A percentile compares a stretch with the other conserved stretches of the same genome.
These are phyloP conservation scores for Neosilurus hyrtlii DNA, from an alignment of 2,797 vertebrate species.

Conservation along the genomic window DNA sequence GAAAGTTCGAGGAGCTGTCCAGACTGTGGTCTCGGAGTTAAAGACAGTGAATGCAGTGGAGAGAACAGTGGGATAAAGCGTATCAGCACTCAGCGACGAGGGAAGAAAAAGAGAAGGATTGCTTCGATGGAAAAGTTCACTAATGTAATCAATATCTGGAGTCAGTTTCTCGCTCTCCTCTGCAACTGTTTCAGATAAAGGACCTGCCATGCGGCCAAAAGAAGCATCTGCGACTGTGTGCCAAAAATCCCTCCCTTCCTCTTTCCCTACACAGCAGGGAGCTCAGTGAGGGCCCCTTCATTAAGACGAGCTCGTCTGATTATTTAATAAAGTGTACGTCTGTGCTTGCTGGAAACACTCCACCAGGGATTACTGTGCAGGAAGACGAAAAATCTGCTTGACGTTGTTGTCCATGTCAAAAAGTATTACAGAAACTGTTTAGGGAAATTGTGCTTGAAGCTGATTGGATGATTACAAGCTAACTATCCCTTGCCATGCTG, in stretches of 20 bases:
- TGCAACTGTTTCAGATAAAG: conserved; percentile 43
- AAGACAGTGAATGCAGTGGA: neutral
- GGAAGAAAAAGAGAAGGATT: neutral
- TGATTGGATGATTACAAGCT: neutral
- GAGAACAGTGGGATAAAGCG: neutral
- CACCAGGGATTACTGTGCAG: conserved; percentile 18
- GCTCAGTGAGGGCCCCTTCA: conserved; percentile 29
- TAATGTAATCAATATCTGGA: conserved; percentile 54
- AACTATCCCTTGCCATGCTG: neutral
- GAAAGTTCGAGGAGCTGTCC: conserved; percentile 8
- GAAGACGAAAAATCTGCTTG: conserved; percentile 12
- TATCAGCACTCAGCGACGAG: conserved; percentile 8
- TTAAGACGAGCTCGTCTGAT: conserved; percentile 37
- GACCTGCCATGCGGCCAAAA: conserved; percentile 38
- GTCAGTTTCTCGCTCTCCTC: conserved; percentile 27
- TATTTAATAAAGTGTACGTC: conserved; percentile 39
- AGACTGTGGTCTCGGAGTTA: conserved; percentile 5
- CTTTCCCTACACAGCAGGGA: conserved; percentile 10
- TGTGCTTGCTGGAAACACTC: conserved; percentile 14
- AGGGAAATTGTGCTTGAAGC: neutral
- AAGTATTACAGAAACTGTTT: conserved; percentile 17
- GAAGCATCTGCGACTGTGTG: conserved; percentile 39
- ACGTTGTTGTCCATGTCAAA: conserved; percentile 16
- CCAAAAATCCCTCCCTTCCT: conserved; percentile 32
- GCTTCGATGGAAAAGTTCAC: conserved; percentile 41